Conservation (phyloP, 2,797 vertebrate species). For the Gymnothorax javanicus region DNA sequence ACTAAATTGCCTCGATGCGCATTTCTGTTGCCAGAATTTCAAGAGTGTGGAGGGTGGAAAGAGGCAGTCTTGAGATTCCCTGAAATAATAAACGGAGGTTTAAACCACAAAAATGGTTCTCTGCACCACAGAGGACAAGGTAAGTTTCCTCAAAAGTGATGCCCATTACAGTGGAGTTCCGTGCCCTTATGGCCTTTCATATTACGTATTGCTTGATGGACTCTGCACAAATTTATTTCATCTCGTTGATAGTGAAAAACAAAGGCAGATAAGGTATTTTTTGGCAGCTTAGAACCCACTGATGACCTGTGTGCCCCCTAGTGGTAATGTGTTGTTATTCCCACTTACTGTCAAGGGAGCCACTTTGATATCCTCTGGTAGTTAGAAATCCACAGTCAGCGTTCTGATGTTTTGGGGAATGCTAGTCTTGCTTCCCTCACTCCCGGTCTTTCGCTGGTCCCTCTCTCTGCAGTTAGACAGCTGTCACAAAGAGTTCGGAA, state of each 20-base stretch:
- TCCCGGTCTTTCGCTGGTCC: not conserved
- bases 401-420: not conserved
- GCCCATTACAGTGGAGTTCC: not conserved
- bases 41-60: not conserved
- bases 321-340: constrained; percentile 17
- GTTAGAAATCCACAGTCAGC: not conserved
- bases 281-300: not conserved
- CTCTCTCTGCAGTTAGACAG: not conserved
- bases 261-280: constrained; percentile 39
- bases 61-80: not conserved
- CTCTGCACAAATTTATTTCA: not conserved
- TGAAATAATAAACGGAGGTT: not conserved
- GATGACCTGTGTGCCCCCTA: constrained; percentile 34
- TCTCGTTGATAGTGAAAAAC: constrained; percentile 33
- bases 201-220: not conserved
- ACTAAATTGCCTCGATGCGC: not conserved
- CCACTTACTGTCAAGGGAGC: not conserved
- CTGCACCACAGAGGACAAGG: not conserved
- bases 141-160: not conserved
- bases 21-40: not conserved
- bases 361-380: not conserved
- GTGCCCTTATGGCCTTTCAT: not conserved
- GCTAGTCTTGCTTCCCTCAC: not conserved
- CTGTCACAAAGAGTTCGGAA: not conserved
- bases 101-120: not conserved